Evolutionary conservation across 2,888 invertebrate genomes (phyloP).

Genomic region (Drosophila monieri): DNA sequence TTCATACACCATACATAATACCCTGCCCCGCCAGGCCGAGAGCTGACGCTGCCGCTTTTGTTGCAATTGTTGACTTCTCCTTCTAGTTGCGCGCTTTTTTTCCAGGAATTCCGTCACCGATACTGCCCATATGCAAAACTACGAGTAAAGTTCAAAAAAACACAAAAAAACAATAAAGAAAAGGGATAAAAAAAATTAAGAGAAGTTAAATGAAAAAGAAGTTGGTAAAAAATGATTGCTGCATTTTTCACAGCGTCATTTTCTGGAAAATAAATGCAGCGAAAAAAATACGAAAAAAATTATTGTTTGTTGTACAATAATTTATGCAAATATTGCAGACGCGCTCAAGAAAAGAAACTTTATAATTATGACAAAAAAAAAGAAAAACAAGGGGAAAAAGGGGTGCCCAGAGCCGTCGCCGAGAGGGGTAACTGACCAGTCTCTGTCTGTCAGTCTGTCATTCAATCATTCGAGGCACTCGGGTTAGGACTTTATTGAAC

Average conservation of each 20-base stretch:
- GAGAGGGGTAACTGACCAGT: conserved; percentile 26
- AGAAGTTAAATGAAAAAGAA: conserved; percentile 28
- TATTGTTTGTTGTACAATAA: conserved; percentile 75
- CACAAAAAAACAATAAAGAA: conserved; percentile 10
- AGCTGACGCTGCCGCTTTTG: conserved; percentile 59
- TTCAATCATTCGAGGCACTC: conserved; percentile 4
- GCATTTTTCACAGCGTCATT: conserved; percentile 79
- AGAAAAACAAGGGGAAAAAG: not conserved
- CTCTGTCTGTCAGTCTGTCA: conserved; percentile 26
- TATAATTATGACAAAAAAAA: conserved; percentile 19
- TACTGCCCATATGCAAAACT: conserved; percentile 52
- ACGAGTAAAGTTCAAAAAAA: conserved; percentile 6
- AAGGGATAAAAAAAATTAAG: conserved; percentile 11
- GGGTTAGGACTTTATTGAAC: not conserved
- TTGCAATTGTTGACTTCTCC: conserved; percentile 28
- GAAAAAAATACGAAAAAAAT: conserved; percentile 24
- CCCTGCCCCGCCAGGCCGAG: conserved; percentile 11
- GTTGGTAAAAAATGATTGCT: conserved; percentile 56
- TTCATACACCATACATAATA: conserved; percentile 40
- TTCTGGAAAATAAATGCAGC: conserved; percentile 70
- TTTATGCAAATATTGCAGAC: conserved; percentile 78
- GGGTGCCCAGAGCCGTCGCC: conserved; percentile 1
- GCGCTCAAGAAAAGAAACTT: conserved; percentile 55
- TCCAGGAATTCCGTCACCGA: conserved; percentile 81
- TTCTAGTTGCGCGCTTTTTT: conserved; percentile 55